Evolutionary conservation across 2,797 vertebrate genomes (phyloP).

Genomic region (Neopelma chrysocephalum): DNA sequence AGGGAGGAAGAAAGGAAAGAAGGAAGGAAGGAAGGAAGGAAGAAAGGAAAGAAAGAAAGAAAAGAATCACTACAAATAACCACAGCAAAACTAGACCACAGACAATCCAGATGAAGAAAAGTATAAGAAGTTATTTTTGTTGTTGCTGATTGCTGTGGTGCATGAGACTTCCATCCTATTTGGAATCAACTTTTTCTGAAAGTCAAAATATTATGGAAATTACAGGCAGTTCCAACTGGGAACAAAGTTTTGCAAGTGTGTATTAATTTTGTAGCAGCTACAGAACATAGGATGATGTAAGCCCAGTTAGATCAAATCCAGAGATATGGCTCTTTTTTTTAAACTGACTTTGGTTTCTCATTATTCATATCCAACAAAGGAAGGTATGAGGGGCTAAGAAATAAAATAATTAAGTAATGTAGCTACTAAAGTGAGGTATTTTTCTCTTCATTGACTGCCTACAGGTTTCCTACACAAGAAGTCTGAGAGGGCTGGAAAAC

Average conservation of each 20-base stretch:
- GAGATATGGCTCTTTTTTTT: fast-evolving
- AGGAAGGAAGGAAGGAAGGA: not conserved
- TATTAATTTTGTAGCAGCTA: not conserved
- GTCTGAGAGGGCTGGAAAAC: not conserved
- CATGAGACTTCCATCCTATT: not conserved
- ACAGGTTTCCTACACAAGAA: not conserved
- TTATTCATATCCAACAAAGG: not conserved
- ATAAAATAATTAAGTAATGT: not conserved
- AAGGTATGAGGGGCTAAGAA: not conserved
- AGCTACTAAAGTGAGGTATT: not conserved
- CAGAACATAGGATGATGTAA: not conserved
- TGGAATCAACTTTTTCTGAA: not conserved
- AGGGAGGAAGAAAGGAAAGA: not conserved
- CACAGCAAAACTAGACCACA: not conserved
- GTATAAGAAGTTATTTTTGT: not conserved
- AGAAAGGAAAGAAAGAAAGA: not conserved
- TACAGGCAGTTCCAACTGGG: not conserved
- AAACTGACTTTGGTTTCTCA: not conserved
- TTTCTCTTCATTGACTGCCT: not conserved
- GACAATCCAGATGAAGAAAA: not conserved
- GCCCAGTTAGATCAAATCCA: not conserved
- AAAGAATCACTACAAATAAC: not conserved
- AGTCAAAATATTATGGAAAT: not conserved
- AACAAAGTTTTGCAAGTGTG: not conserved
- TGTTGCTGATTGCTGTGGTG: not conserved